phyloP scores from a whole-genome alignment of 2,113 vertebrate species.

The cat (Felis catus) region DNA sequence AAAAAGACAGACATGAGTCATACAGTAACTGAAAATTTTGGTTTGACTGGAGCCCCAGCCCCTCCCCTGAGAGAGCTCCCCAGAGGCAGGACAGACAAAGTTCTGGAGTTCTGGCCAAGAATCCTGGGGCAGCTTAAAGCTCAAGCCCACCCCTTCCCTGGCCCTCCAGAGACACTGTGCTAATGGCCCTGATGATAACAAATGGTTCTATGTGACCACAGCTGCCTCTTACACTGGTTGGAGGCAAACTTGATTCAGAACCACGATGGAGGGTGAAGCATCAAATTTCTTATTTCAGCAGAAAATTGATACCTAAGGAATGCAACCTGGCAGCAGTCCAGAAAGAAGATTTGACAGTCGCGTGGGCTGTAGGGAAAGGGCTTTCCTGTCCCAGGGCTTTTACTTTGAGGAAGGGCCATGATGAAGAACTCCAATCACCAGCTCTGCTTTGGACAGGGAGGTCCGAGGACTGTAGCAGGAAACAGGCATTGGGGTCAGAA shows the following conservation, averaged over 20 bases:
- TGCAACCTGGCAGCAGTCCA: neutral
- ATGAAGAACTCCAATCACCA: neutral
- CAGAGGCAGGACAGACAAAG: neutral
- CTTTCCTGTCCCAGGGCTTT: conserved; percentile 15
- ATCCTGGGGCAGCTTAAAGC: neutral
- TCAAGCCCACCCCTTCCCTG: neutral
- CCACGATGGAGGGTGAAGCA: neutral
- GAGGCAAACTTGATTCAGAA: conserved; percentile 45
- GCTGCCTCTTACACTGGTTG: neutral
- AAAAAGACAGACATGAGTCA: neutral
- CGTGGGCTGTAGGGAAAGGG: neutral
- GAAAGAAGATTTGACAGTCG: neutral
- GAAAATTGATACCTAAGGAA: conserved; percentile 37
- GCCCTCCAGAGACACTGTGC: neutral
- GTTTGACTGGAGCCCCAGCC: neutral
- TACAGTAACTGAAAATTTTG: neutral
- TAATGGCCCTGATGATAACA: conserved; percentile 1
- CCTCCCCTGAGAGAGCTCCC: neutral
- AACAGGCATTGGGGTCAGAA: neutral
- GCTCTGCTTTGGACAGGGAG: neutral
- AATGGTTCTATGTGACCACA: conserved; percentile 19
- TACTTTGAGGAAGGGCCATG: neutral
- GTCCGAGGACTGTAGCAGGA: neutral
- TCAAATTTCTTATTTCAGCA: conserved; percentile 50
- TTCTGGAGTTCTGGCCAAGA: neutral